Conservation (phyloP, 2,888 invertebrate species). For the Netelia melanura region DNA sequence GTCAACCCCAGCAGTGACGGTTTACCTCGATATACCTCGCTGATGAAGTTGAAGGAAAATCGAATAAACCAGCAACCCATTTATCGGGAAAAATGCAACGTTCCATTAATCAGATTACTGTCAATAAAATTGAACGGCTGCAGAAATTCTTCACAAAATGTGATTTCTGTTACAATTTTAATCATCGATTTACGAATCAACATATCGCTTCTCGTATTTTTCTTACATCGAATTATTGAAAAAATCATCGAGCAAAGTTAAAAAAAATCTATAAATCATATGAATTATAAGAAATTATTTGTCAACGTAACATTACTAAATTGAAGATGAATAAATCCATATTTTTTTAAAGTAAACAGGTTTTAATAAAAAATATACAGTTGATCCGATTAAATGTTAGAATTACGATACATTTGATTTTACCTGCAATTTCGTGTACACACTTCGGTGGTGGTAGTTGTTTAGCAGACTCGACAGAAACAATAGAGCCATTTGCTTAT, state of each 20-base stretch:
- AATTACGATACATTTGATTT: slow-evolving; percentile 38
- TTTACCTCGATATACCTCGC: neutral
- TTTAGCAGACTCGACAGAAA: slow-evolving; percentile 50
- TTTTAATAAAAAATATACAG: no score
- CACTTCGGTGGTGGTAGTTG: slow-evolving; percentile 9
- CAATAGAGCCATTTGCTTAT: slow-evolving; percentile 62
- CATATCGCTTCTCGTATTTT: neutral
- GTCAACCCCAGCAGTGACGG: slow-evolving; percentile 22
- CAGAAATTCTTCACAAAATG: neutral
- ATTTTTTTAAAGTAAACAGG: no score
- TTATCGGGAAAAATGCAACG: neutral
- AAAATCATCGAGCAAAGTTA: no score
- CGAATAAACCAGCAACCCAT: neutral
- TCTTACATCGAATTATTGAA: neutral
- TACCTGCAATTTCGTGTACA: slow-evolving; percentile 1
- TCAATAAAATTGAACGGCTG: neutral
- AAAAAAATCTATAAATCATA: no score
- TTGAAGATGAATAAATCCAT: no score
- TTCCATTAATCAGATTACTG: neutral
- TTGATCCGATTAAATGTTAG: neutral
- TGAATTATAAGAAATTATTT: no score
- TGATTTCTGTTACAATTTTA: neutral
- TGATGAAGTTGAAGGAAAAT: neutral
- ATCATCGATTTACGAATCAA: neutral
- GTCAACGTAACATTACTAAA: no score